Conservation (phyloP, 2,888 invertebrate species). For the Drosophila pseudotalamancana region DNA sequence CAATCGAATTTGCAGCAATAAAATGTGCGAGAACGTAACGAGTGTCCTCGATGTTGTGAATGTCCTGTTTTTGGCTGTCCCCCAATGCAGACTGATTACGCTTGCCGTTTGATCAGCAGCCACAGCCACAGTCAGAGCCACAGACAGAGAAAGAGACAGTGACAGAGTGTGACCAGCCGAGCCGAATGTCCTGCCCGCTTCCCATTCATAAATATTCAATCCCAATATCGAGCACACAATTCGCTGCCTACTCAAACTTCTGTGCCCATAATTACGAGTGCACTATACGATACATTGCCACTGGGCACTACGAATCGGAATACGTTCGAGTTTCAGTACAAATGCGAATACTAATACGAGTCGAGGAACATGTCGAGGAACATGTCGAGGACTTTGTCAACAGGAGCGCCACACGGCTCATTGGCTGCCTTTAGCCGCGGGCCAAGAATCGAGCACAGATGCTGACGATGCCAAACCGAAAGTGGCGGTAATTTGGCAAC, state of each 20-base stretch:
- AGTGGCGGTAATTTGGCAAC: conserved; percentile 79
- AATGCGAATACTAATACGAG: conserved; percentile 37
- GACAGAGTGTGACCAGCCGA: conserved; percentile 41
- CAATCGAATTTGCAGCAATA: conserved; percentile 83
- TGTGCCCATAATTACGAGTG: conserved; percentile 71
- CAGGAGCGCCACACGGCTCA: conserved; percentile 71
- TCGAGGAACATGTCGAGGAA: conserved; percentile 25
- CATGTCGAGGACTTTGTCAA: conserved; percentile 65
- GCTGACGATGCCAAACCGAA: conserved; percentile 73
- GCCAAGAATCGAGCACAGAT: conserved; percentile 78
- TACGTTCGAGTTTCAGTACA: conserved; percentile 19
- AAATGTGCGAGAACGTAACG: conserved; percentile 68
- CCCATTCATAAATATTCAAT: conserved; percentile 74
- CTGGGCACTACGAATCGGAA: conserved; percentile 33
- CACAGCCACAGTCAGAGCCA: conserved; percentile 5
- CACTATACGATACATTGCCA: conserved; percentile 38
- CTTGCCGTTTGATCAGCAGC: conserved; percentile 72
- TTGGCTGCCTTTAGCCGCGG: conserved; percentile 73
- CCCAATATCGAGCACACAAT: conserved; percentile 23
- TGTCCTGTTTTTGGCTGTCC: conserved; percentile 17
- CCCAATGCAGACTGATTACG: conserved; percentile 64
- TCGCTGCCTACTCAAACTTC: conserved; percentile 66
- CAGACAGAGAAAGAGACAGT: conserved; percentile 9
- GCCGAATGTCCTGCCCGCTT: conserved; percentile 24
- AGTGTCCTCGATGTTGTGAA: conserved; percentile 30